These are phyloP conservation scores for Dioctria linearis DNA, from an alignment of 2,888 invertebrate genomes.

Conservation along the genomic window DNA sequence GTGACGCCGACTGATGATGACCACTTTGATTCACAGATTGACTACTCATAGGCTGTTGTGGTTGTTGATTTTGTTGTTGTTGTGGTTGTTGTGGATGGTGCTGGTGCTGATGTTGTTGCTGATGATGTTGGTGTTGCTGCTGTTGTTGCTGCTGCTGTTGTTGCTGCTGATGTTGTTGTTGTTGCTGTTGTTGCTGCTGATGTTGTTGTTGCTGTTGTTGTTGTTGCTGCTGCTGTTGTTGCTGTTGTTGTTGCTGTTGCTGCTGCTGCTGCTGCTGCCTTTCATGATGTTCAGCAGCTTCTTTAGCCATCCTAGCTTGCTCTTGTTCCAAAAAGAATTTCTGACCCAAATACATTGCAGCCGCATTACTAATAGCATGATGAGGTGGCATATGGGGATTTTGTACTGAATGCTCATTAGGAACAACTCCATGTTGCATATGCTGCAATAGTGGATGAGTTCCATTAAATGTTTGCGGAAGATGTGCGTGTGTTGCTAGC, in stretches of 20 bases:
- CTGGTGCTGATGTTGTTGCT: conserved; percentile 74
- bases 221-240: conserved; percentile 73
- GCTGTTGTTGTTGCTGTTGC: conserved; percentile 72
- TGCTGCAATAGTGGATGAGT: conserved; percentile 75
- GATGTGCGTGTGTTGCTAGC: conserved; percentile 72
- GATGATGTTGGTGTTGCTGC: conserved; percentile 72
- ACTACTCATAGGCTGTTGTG: conserved; percentile 71
- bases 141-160: conserved; percentile 73
- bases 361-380: conserved; percentile 76
- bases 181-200: conserved; percentile 74
- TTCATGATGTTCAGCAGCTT: conserved; percentile 75
- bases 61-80: conserved; percentile 72
- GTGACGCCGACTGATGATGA: conserved; percentile 65
- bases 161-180: conserved; percentile 70
- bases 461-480: conserved; percentile 76
- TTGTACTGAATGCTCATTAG: conserved; percentile 64
- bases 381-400: conserved; percentile 73
- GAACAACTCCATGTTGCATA: conserved; percentile 68
- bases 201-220: conserved; percentile 73
- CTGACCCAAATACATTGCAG: conserved; percentile 84
- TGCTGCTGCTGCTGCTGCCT: conserved; percentile 73
- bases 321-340: conserved; percentile 87
- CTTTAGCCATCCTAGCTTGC: conserved; percentile 78
- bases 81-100: conserved; percentile 72
- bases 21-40: conserved; percentile 63